Conservation (phyloP, 2,113 vertebrate genomes). For the Lampris incognitus region DNA sequence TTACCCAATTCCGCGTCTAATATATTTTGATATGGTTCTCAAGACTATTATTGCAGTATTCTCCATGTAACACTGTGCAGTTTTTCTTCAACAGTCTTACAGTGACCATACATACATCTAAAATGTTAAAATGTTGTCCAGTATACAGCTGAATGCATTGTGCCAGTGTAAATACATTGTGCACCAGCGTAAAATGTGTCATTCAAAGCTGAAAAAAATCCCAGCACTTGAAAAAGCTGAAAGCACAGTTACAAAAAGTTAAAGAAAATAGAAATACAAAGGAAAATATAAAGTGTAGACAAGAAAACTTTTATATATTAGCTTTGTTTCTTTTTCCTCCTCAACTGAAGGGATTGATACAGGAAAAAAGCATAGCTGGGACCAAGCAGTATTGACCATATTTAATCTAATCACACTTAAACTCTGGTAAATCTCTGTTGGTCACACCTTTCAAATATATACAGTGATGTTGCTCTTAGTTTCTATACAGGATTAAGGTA, state of each 20-base stretch:
- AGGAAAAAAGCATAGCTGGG: slow-evolving; percentile 19
- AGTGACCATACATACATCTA: neutral
- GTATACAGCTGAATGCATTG: slow-evolving; percentile 4
- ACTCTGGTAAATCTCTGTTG: slow-evolving; percentile 41
- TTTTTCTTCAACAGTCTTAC: neutral
- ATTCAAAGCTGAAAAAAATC: slow-evolving; percentile 36
- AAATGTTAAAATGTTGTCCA: slow-evolving; percentile 29
- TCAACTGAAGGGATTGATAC: slow-evolving; percentile 12
- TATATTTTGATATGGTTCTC: neutral
- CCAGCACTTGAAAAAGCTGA: slow-evolving; percentile 10
- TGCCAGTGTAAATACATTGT: slow-evolving; percentile 36
- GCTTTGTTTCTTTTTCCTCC: slow-evolving; percentile 59
- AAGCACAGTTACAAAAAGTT: slow-evolving; percentile 29
- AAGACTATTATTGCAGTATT: neutral
- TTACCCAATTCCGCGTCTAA: slow-evolving; percentile 7
- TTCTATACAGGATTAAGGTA: slow-evolving; percentile 46
- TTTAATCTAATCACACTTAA: slow-evolving; percentile 32
- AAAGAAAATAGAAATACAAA: slow-evolving; percentile 4
- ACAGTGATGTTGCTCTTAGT: slow-evolving; percentile 43
- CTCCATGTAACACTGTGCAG: neutral
- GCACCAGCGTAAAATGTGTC: slow-evolving; percentile 51
- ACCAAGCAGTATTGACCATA: slow-evolving; percentile 26
- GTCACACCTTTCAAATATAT: slow-evolving; percentile 44
- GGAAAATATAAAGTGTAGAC: slow-evolving; percentile 43
- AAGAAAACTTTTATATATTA: slow-evolving; percentile 68